phyloP scores from a whole-genome alignment of 2,113 vertebrate species.

The Corvus hawaiiensis region DNA sequence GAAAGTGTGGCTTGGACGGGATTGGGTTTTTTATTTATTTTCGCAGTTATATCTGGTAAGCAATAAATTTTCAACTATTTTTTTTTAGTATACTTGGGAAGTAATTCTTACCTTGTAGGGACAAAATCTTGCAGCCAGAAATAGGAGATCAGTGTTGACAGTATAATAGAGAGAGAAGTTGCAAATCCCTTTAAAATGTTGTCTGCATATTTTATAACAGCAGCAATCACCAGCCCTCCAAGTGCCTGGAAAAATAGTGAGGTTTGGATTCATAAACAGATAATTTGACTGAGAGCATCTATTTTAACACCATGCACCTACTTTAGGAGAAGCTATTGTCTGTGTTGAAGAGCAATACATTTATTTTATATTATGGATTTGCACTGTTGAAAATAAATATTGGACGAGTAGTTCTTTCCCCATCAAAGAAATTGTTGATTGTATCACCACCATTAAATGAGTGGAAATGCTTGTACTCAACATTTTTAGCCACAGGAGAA shows the following conservation, averaged over 20 bases:
- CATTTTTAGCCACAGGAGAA: background rate
- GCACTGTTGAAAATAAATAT: background rate
- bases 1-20: background rate
- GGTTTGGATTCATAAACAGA: background rate
- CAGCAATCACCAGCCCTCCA: constrained; percentile 94
- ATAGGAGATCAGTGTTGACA: constrained; percentile 95
- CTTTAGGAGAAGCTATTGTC: background rate
- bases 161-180: constrained; percentile 96
- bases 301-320: background rate
- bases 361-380: background rate
- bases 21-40: background rate
- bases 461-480: background rate
- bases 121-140: constrained; percentile 96
- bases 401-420: background rate
- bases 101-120: constrained; percentile 82
- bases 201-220: constrained; percentile 98
- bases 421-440: background rate
- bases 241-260: constrained; percentile 80
- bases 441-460: background rate
- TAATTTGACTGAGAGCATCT: background rate
- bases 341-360: background rate
- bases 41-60: background rate
- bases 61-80: background rate
- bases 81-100: background rate
- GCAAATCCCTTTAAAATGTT: constrained; percentile 99